phyloP scores from a whole-genome alignment of 1,140 invertebrate species.

The Heterodera carotae region DNA sequence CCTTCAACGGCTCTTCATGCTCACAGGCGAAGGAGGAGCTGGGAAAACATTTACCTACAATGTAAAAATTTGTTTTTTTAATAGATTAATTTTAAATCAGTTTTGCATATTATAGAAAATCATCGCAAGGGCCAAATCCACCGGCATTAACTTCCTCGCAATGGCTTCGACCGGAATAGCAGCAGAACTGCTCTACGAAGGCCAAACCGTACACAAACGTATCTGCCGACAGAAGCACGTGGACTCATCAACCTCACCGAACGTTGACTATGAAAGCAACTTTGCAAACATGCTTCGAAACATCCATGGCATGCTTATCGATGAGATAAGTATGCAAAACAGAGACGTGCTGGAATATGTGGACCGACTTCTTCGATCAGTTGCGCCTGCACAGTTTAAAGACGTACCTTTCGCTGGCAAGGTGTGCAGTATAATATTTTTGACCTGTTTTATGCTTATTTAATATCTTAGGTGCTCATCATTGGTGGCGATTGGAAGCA shows the following conservation, averaged over 20 bases:
- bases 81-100: not conserved
- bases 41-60: constrained; percentile 7
- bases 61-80: not conserved
- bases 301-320: not conserved
- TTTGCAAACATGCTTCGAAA: not conserved
- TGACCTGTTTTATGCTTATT: not conserved
- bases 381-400: not conserved
- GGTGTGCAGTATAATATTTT: not conserved
- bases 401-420: not conserved
- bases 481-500: constrained; percentile 15
- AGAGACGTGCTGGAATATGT: not conserved
- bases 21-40: constrained; percentile 13
- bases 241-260: not conserved
- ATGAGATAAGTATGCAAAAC: not conserved
- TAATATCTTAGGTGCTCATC: not conserved
- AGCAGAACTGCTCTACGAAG: not conserved
- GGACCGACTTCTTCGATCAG: not conserved
- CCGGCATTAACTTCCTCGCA: not conserved
- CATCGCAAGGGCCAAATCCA: not conserved
- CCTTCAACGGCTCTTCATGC: not conserved
- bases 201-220: not conserved
- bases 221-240: not conserved
- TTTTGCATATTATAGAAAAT: not conserved
- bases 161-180: constrained; percentile 6
- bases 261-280: constrained; percentile 7